phyloP scores from a whole-genome alignment of 1,140 invertebrate genomes.

The Drosophila funebris region DNA sequence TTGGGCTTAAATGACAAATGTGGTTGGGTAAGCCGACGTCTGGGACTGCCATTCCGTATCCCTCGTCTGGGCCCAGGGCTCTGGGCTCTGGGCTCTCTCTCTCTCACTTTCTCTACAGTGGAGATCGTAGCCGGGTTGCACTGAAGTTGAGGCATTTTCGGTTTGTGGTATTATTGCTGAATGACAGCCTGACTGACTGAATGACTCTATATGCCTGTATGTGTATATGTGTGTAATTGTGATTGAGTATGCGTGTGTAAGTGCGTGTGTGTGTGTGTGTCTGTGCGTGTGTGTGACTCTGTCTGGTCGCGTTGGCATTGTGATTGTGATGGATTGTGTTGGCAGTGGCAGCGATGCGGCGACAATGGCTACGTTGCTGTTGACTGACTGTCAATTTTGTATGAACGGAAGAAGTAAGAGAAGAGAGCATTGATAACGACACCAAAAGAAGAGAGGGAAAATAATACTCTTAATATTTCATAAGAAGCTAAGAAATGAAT shows the following conservation, averaged over 20 bases:
- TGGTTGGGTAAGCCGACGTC: conserved; percentile 75
- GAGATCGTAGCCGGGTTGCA: conserved; percentile 23
- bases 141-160: conserved; percentile 68
- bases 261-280: background rate
- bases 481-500: background rate
- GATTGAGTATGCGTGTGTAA: background rate
- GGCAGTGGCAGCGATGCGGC: conserved; percentile 48
- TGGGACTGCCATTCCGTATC: conserved; percentile 43
- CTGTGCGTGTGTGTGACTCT: conserved; percentile 32
- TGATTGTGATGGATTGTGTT: conserved; percentile 72
- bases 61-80: background rate
- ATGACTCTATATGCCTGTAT: conserved; percentile 34
- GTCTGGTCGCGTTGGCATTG: conserved; percentile 63
- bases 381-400: conserved; percentile 41
- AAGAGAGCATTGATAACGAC: background rate
- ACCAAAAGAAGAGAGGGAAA: conserved; percentile 1
- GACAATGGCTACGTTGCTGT: conserved; percentile 35
- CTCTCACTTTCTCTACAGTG: background rate
- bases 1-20: conserved; percentile 78
- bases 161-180: conserved; percentile 71
- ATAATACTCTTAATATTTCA: conserved; percentile 6
- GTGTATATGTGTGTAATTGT: conserved; percentile 3
- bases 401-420: background rate
- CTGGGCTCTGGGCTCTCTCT: background rate
- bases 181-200: conserved; percentile 55